Evolutionary conservation across 2,888 invertebrate species (phyloP).

Genomic region (Tachystola acroxantha): DNA sequence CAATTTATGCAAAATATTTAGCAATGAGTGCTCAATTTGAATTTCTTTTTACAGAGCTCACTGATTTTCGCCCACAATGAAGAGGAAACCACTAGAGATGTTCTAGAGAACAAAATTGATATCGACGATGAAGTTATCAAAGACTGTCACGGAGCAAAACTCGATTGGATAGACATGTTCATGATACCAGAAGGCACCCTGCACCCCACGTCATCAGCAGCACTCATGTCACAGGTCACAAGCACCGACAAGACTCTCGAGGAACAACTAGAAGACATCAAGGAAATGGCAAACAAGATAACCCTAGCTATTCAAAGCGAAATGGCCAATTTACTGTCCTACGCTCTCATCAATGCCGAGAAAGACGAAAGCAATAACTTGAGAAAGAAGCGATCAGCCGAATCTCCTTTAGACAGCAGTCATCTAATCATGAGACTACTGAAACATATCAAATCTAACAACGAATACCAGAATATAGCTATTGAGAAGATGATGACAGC

Average conservation of each 20-base stretch:
- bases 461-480: conserved; percentile 67
- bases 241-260: conserved; percentile 49
- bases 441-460: conserved; percentile 62
- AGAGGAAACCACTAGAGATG: conserved; percentile 20
- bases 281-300: conserved; percentile 52
- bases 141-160: conserved; percentile 29
- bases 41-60: conserved; percentile 42
- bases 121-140: conserved; percentile 24
- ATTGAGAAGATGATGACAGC: conserved; percentile 72
- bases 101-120: conserved; percentile 10
- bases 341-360: conserved; percentile 37
- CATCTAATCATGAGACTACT: conserved; percentile 53
- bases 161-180: conserved; percentile 49
- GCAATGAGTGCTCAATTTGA: too few species aligned
- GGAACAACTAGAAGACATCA: conserved; percentile 59
- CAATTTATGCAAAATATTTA: too few species aligned
- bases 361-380: conserved; percentile 33
- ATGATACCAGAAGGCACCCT: conserved; percentile 28
- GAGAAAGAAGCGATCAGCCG: conserved; percentile 50
- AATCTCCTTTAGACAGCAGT: conserved; percentile 59
- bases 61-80: conserved; percentile 30
- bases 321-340: conserved; percentile 49
- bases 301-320: conserved; percentile 49
- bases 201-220: conserved; percentile 43
- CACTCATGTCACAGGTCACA: conserved; percentile 51